Base-by-base conservation (phyloP, 1,140 invertebrate species). In the Pseudomyrmex cubaensis region DNA sequence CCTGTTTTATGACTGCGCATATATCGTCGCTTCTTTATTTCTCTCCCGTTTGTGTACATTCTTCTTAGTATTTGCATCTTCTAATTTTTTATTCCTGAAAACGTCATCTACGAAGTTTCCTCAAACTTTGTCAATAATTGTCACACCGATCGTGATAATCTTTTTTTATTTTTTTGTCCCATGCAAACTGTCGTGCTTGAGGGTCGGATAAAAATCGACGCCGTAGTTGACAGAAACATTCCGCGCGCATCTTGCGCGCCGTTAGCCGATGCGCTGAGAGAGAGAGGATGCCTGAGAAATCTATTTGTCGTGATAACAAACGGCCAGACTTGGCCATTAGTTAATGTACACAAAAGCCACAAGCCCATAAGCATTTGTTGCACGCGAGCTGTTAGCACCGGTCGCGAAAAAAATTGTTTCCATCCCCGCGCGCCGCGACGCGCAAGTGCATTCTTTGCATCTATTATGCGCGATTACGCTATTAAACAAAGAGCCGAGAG, bases 251-350 rank as follows among this genome's bases (percentile, higher is more conserved):
- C 54, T 35, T 70, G 52, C 62, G 83, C 63, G 57, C 72, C 57
- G 61, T 61, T 86, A 78, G 59, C 57, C 82, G 84, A 84, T 57
- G 25, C 15, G 57, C 9, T 25, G 15, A 78, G 52, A 59, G 72
- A 35, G 35, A 78, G 54, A 35, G 35, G 35, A 35, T 56, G 74
- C 25, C 62, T 64, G 72, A 83, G 84, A 72, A 84, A 70, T 73
- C 74, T 87, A 80, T 90, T 90, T 90, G 85, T 85, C 44, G 50
- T 83, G 77, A 83, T 72, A 88, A 89, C 84, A 75, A 88, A 76
- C 73, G 57, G 25, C 54, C 73, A 56, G 63, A 63, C 66, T 44
- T 66, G 67, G 22, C 83, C 83, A 89, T 89, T 90, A 85, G 88
- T 85, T 85, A 87, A 87, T 83, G 84, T 73, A 61, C 74, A 59